phyloP scores from a whole-genome alignment of 1,140 invertebrate genomes.

The Aphidius ervi region DNA sequence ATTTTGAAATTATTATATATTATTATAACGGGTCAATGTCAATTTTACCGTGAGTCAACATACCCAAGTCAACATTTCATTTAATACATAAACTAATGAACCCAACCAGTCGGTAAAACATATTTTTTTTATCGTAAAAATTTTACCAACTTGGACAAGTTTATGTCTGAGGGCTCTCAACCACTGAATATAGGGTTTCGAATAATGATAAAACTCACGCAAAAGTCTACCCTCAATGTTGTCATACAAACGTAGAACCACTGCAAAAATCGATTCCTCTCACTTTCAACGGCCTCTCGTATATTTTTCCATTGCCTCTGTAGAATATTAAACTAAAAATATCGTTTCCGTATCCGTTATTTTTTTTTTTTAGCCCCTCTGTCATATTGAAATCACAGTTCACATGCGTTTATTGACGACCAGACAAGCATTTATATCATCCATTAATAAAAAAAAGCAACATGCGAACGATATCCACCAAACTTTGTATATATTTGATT shows the following conservation, averaged over 20 bases:
- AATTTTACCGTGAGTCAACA: not conserved
- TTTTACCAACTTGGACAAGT: constrained; percentile 14
- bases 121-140: not conserved
- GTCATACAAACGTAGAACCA: not conserved
- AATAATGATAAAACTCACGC: too few species aligned
- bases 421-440: not conserved
- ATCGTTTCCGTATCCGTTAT: constrained; percentile 26
- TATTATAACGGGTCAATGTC: too few species aligned
- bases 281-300: not conserved
- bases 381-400: constrained; percentile 9
- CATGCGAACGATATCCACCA: too few species aligned
- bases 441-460: too few species aligned
- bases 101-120: too few species aligned
- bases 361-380: constrained; percentile 1
- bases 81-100: too few species aligned
- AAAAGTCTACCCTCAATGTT: too few species aligned
- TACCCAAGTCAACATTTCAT: too few species aligned
- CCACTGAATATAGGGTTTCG: not conserved
- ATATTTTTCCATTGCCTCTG: constrained; percentile 25
- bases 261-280: not conserved
- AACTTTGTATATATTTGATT: constrained; percentile 1
- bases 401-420: constrained; percentile 8
- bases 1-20: too few species aligned
- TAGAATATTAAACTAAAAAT: constrained; percentile 35
- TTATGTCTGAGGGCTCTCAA: not conserved